Base-by-base conservation (phyloP, 35 echinoderm and acorn worm genomes). In the Lytechinus pictus region DNA sequence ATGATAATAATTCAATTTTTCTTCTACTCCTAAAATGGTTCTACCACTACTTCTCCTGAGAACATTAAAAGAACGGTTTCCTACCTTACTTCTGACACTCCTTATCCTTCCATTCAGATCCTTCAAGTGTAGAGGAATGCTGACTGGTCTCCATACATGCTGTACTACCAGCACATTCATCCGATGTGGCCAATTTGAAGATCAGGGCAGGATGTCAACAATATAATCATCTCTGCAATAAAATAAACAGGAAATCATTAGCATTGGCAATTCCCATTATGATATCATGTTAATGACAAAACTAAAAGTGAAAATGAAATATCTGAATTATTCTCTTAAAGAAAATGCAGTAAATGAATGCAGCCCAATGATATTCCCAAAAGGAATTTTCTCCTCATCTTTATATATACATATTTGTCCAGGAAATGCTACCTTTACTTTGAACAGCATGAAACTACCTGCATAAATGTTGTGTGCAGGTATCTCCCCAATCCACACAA, bases 231-330 rank as follows among this genome's bases (percentile, higher is more conserved):
- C 33, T 44, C 33, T 44, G 33, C 33, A 58, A 91, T 71, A 96
- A 54, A 92, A 28, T 79, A 58, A 93, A 86, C 92, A 91, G 61
- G 95, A 92, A 51, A 79, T 89, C 54, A 86, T 57, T 13, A 52
- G 54, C 54, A 19, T 7, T 14, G 66, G 66, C 19, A 79, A 79
- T 7, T 7, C 66, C 66, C 66, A 79, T 24, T 79, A 24, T 24
- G 16, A 79, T 8, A 79, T n/a, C n/a, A 16, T n/a, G 16, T 79
- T 16, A n/a, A 9, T n/a, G 19, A n/a, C 33, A 44, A 44, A 79
- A 79, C 66, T 7, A n/a, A 79, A 79, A 79, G 66, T 79, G 66
- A 79, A 79, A 79, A 79, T 79, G 8, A 24, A 79, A n/a, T 24
- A 79, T 5, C 66, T n/a, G 5, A 79, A n/a, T 79, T 58, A 58